phyloP scores from a whole-genome alignment of 2,888 invertebrate species.

The Rhabditophanes sp. region DNA sequence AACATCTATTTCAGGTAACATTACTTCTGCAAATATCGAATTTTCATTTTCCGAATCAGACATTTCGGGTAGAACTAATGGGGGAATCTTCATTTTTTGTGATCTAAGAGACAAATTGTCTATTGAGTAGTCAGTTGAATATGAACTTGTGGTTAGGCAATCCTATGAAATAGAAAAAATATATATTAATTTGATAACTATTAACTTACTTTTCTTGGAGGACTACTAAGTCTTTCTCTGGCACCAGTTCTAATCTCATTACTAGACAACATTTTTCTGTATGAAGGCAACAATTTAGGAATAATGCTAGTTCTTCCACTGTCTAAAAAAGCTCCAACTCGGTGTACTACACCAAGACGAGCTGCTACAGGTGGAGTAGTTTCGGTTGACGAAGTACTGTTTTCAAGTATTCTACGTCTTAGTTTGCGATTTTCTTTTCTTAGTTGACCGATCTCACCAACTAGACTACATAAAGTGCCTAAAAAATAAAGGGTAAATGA shows the following conservation, averaged over 20 bases:
- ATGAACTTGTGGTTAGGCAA: slow-evolving; percentile 23
- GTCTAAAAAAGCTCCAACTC: slow-evolving; percentile 16
- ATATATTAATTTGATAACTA: background rate
- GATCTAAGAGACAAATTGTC: slow-evolving; percentile 9
- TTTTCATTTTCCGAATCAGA: slow-evolving; percentile 25
- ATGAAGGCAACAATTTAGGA: slow-evolving; percentile 13
- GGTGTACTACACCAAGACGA: slow-evolving; percentile 8
- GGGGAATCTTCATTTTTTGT: slow-evolving; percentile 15
- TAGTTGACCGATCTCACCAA: slow-evolving; percentile 35
- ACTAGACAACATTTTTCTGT: too few relatives aligned
- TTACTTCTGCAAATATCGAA: slow-evolving; percentile 3
- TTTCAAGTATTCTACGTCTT: slow-evolving; percentile 22
- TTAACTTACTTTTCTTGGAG: too few relatives aligned
- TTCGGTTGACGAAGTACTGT: slow-evolving; percentile 9
- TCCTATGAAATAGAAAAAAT: slow-evolving; percentile 7
- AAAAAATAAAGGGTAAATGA: slow-evolving; percentile 10
- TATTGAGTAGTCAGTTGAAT: slow-evolving; percentile 34
- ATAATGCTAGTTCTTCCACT: slow-evolving; percentile 9
- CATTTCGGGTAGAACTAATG: slow-evolving; percentile 34
- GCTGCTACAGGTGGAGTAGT: slow-evolving; percentile 8
- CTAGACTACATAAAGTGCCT: slow-evolving; percentile 38
- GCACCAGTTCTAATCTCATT: slow-evolving; percentile 27
- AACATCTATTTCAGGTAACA: too few relatives aligned
- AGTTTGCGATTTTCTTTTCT: slow-evolving; percentile 32
- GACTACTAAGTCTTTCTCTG: slow-evolving; percentile 30